Conservation (phyloP, 1,140 invertebrate genomes). For the Drosophila aff. region DNA sequence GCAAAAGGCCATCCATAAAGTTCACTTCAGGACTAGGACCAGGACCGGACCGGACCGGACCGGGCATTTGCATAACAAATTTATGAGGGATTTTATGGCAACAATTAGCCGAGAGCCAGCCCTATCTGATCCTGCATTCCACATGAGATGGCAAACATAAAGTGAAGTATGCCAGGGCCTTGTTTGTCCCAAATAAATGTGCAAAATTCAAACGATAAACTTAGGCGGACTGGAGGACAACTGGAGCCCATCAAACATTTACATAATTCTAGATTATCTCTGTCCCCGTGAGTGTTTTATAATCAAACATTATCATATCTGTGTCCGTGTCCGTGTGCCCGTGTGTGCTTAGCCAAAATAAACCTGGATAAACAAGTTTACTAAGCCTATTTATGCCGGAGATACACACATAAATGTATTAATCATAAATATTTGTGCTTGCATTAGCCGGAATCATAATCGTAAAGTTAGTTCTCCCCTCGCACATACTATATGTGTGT, state of each 20-base stretch:
- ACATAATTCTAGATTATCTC: conserved; percentile 38
- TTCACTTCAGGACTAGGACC: neutral
- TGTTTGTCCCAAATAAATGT: conserved; percentile 12
- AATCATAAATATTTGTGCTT: conserved; percentile 58
- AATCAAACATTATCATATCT: conserved; percentile 52
- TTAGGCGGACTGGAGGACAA: neutral
- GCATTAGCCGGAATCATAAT: conserved; percentile 60
- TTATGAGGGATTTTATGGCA: conserved; percentile 24
- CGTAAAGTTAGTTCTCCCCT: conserved; percentile 51
- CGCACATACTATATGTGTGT: neutral
- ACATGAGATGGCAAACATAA: conserved; percentile 28
- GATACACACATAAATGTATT: conserved; percentile 51
- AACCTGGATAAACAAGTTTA: conserved; percentile 55
- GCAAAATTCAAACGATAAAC: conserved; percentile 26
- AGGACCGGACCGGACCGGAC: neutral
- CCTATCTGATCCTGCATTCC: conserved; percentile 21
- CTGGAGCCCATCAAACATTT: conserved; percentile 36
- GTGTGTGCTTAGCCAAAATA: conserved; percentile 51
- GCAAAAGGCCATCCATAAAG: conserved; percentile 27
- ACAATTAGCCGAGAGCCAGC: conserved; percentile 33
- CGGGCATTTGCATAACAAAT: conserved; percentile 42
- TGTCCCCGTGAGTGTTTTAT: conserved; percentile 26
- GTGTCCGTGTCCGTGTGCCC: conserved; percentile 9
- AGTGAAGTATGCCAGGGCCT: conserved; percentile 3
- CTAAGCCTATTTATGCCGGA: conserved; percentile 67